Evolutionary conservation across 2,797 vertebrate species (phyloP), one percentile per base, ranked within the genome.

Genomic region (Brachymystax lenok): DNA sequence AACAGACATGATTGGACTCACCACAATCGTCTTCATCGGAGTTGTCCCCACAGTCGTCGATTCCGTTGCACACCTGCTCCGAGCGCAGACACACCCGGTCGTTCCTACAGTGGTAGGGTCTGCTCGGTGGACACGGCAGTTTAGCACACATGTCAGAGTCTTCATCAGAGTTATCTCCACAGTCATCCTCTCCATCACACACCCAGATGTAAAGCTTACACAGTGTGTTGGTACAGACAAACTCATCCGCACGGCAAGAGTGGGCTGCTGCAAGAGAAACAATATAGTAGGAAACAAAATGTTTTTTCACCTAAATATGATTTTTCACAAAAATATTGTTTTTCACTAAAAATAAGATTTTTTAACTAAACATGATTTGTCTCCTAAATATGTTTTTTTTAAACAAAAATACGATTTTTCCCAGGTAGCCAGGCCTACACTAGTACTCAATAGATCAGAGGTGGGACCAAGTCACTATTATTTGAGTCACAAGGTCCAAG

Each of bases 151-250:
- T 94, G 74, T 93, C 94, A 74, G 94, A 84, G 63, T 93, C 90
- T 94, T 97, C 96, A 71, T 96, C 96, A 3, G 96, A 96, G 80
- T 96, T 96, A 85, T 97, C 96, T 64, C 96, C 96, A 66, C 96
- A 97, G 89, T 97, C 95, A 68, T 96, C 96, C 88, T 96, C 95
- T 0, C 96, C 96, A 73, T 97, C 95, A 89, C 96, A 97, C 78
- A 95, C 89, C 95, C 95, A 96, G 81, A 94, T 90, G 76, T 92
- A 90, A 1, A 96, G 93, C 80, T 96, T 97, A 88, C 96, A 97
- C 69, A 96, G 93, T 1, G 95, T 96, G 88, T 97, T 97, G 89
- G 95, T 96, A 85, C 96, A 97, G 75, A 95, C 82, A 82, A 96
- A 96, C 72, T 96, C 96, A 79, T 96, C 95, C 3, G 89, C 76